Evolutionary conservation across 1,140 invertebrate species (phyloP).

Genomic region (Drosophila rhopaloa): DNA sequence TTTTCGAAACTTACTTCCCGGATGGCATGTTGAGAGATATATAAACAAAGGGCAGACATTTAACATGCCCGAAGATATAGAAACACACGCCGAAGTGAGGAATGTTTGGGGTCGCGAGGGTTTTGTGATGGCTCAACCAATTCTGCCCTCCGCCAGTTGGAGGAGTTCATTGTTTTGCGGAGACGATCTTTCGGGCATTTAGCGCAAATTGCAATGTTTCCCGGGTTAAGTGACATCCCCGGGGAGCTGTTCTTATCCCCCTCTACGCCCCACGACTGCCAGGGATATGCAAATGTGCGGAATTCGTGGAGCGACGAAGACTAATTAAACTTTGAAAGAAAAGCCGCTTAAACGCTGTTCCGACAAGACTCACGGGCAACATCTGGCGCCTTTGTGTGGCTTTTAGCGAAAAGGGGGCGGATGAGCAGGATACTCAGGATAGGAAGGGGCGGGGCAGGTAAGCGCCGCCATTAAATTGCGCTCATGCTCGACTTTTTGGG

Average conservation of each 20-base stretch:
- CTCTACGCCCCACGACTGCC: not conserved
- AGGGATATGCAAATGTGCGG: constrained; percentile 69
- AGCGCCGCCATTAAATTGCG: constrained; percentile 70
- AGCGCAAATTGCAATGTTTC: constrained; percentile 71
- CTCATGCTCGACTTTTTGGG: constrained; percentile 42
- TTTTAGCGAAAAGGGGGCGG: constrained; percentile 59
- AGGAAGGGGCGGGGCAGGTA: constrained; percentile 54
- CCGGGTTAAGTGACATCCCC: constrained; percentile 54
- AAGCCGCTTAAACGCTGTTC: constrained; percentile 65
- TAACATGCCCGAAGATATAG: constrained; percentile 50
- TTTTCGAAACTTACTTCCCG: constrained; percentile 82
- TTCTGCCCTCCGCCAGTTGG: not conserved
- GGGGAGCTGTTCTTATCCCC: constrained; percentile 22
- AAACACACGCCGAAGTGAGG: constrained; percentile 21
- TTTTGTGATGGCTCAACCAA: constrained; percentile 51
- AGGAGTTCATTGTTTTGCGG: constrained; percentile 29
- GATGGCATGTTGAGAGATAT: constrained; percentile 82
- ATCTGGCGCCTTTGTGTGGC: constrained; percentile 73
- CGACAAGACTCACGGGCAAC: constrained; percentile 60
- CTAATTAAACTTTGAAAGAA: constrained; percentile 80
- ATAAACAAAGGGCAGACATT: constrained; percentile 76
- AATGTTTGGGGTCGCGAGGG: constrained; percentile 19
- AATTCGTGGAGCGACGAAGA: constrained; percentile 48
- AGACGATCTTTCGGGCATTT: constrained; percentile 66
- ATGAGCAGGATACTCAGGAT: constrained; percentile 1